Conservation (phyloP, 1,140 invertebrate species). For the Bombus waltoni region DNA sequence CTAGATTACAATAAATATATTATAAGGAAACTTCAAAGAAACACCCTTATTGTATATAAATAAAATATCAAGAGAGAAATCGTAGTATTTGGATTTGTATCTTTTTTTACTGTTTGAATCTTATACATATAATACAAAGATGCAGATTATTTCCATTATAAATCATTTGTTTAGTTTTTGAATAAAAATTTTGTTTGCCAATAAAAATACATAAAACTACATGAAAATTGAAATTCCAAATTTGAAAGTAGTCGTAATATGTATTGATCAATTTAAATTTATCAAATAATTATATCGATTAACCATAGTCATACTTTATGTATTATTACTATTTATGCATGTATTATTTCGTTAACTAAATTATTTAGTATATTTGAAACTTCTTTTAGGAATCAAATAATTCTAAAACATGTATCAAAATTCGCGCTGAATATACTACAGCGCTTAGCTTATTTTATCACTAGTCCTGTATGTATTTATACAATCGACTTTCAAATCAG, state of each 20-base stretch:
- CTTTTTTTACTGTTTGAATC: too few species aligned
- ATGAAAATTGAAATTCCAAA: too few species aligned
- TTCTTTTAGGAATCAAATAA: not conserved
- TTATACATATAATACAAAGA: too few species aligned
- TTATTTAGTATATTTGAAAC: not conserved
- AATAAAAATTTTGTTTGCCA: too few species aligned
- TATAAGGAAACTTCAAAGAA: too few species aligned
- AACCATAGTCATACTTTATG: not conserved
- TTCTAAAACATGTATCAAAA: not conserved
- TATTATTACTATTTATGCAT: not conserved
- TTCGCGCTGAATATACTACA: conserved; percentile 2
- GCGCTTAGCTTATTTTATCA: not conserved
- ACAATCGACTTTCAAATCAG: conserved; percentile 15
- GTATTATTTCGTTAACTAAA: not conserved
- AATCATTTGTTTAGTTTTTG: too few species aligned
- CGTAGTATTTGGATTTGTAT: too few species aligned
- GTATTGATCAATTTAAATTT: not conserved
- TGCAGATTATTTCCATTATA: too few species aligned
- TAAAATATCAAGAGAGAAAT: too few species aligned
- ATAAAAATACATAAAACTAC: too few species aligned
- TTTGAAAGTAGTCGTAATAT: too few species aligned
- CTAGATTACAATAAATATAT: not conserved
- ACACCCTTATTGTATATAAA: too few species aligned
- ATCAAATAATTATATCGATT: not conserved
- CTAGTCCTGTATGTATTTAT: not conserved